A percentile compares a stretch with the other conserved stretches of the same genome.
Evolutionary conservation across 2,113 vertebrate genomes (phyloP).

Genomic region (Eidolon helvum): DNA sequence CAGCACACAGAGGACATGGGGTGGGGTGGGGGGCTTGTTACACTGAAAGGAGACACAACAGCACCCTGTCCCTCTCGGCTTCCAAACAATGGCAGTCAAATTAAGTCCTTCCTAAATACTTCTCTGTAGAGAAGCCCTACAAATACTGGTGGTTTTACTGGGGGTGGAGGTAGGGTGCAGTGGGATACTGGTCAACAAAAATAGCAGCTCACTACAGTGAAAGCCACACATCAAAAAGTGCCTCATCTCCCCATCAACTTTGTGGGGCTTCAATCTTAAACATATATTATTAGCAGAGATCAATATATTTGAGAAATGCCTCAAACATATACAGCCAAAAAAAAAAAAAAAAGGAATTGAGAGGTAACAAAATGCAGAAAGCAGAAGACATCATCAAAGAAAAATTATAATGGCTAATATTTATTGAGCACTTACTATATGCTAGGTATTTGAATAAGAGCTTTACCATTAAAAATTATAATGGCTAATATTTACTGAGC

Average conservation of each 20-base stretch:
- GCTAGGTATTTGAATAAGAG: background rate
- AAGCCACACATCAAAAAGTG: background rate
- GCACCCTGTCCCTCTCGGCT: background rate
- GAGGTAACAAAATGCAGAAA: background rate
- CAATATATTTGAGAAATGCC: background rate
- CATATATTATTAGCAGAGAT: conserved; percentile 7
- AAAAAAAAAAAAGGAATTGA: background rate
- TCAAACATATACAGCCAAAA: background rate
- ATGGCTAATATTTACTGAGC: background rate
- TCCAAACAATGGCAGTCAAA: background rate
- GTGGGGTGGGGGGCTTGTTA: background rate
- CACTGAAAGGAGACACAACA: background rate
- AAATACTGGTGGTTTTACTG: background rate
- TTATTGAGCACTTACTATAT: background rate
- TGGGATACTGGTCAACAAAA: background rate
- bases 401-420: background rate
- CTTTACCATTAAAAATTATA: background rate
- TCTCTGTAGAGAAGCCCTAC: background rate
- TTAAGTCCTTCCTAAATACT: background rate
- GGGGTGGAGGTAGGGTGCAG: background rate
- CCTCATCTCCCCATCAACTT: background rate
- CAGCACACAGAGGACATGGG: background rate
- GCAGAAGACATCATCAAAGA: background rate
- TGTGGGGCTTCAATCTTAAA: background rate
- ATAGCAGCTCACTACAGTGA: background rate